These are phyloP conservation scores for Mesocentrotus franciscanus DNA, from an alignment of 53 echinoderm and acorn worm species.

Conservation along the genomic window DNA sequence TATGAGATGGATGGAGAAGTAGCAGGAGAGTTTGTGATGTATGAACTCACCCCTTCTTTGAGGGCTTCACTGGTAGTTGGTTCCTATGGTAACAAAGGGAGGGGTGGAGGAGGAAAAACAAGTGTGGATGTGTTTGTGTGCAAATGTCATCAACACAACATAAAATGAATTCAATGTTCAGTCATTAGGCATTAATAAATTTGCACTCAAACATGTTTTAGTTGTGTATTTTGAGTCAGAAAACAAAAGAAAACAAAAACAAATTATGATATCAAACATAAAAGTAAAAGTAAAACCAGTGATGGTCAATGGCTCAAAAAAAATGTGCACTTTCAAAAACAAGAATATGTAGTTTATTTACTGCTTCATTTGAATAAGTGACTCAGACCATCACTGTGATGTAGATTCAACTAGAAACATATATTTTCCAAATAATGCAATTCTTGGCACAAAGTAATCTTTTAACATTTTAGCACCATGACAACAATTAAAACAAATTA, in stretches of 20 bases:
- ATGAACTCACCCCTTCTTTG: constrained; percentile 69
- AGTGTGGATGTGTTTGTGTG: constrained; percentile 48
- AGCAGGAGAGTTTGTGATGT: constrained; percentile 24
- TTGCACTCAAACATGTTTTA: background rate
- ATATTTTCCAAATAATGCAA: too few relatives aligned
- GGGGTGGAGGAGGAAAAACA: constrained; percentile 46
- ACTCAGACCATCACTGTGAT: too few relatives aligned
- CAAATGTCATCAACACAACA: constrained; percentile 24
- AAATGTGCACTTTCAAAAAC: too few relatives aligned
- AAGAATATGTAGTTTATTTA: too few relatives aligned
- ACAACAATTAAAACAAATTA: background rate
- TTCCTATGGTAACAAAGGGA: constrained; percentile 48
- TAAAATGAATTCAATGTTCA: background rate
- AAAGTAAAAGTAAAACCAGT: too few relatives aligned
- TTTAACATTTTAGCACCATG: background rate
- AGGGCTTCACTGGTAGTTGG: constrained; percentile 55
- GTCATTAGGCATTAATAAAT: background rate
- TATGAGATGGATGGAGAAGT: background rate
- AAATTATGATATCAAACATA: too few relatives aligned
- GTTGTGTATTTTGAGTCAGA: background rate
- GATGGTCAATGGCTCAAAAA: too few relatives aligned
- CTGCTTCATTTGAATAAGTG: too few relatives aligned
- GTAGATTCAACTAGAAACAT: too few relatives aligned
- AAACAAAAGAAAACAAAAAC: too few relatives aligned
- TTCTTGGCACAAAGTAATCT: background rate